Evolutionary conservation across 2,113 vertebrate genomes (phyloP).

Genomic region (Hydropotes inermis): DNA sequence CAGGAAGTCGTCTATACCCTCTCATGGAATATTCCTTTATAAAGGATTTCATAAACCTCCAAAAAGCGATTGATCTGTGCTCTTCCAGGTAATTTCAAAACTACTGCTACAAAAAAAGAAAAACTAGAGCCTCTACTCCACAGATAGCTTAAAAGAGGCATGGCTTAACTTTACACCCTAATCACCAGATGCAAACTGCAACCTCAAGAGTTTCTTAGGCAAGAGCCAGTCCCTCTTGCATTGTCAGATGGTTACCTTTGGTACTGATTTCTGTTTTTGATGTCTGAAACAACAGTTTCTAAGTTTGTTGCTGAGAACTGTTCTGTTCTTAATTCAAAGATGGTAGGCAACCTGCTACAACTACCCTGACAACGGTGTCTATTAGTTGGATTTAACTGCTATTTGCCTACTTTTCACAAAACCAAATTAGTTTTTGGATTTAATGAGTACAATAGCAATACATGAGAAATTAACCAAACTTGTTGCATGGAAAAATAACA

Average conservation of each 20-base stretch:
- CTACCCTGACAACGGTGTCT: neutral
- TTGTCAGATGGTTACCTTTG: neutral
- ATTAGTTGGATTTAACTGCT: neutral
- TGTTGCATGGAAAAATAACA: neutral
- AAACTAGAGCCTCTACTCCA: neutral
- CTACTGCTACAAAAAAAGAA: neutral
- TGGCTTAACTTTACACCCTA: neutral
- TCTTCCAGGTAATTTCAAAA: neutral
- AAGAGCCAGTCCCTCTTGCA: neutral
- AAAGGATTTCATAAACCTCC: neutral
- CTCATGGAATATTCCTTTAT: neutral
- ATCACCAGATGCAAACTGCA: neutral
- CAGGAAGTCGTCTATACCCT: neutral
- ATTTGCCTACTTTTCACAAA: neutral
- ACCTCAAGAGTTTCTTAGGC: neutral
- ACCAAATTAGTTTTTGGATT: neutral
- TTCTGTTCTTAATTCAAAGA: neutral
- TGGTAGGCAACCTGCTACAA: neutral
- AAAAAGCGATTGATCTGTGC: neutral
- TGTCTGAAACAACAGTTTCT: neutral
- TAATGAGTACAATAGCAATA: neutral
- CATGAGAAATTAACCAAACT: constrained; percentile 2
- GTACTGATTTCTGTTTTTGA: neutral
- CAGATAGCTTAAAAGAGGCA: neutral
- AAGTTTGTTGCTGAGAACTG: neutral